Evolutionary conservation across 2,888 invertebrate genomes (phyloP).

Genomic region (Pterostichus niger): DNA sequence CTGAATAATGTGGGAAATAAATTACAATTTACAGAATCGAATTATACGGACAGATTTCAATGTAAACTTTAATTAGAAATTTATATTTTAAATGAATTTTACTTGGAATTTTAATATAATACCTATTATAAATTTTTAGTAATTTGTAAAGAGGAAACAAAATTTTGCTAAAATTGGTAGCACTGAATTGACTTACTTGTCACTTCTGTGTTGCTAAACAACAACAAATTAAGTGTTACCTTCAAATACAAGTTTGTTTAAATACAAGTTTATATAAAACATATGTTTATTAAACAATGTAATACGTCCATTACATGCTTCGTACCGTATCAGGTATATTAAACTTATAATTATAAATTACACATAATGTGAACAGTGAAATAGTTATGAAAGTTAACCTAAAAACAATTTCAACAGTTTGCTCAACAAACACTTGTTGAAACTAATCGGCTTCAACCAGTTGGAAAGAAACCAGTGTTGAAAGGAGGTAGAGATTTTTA

Average conservation of each 20-base stretch:
- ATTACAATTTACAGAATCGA: neutral
- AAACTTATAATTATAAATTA: neutral
- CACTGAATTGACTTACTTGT: conserved; percentile 6
- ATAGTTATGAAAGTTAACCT: conserved; percentile 32
- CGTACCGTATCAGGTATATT: neutral
- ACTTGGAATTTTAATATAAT: neutral
- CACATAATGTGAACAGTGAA: neutral
- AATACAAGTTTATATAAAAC: conserved; percentile 1
- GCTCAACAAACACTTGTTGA: conserved; percentile 58
- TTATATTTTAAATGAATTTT: conserved; percentile 4
- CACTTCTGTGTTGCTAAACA: conserved; percentile 24
- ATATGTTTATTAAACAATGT: neutral
- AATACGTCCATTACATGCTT: neutral
- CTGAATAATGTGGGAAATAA: conserved; percentile 31
- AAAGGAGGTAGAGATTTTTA: conserved; percentile 63
- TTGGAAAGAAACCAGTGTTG: conserved; percentile 56
- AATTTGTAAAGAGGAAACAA: too few relatives aligned
- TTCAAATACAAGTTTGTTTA: conserved; percentile 12
- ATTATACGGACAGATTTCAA: too few relatives aligned
- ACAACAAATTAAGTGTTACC: conserved; percentile 3
- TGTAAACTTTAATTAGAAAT: neutral
- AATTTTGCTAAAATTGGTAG: neutral
- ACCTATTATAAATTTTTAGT: too few relatives aligned
- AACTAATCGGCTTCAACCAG: conserved; percentile 30
- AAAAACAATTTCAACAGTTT: conserved; percentile 29